A percentile compares a stretch with the other conserved stretches of the same genome.
Conservation (phyloP, 53 echinoderm and acorn worm genomes). For the Holothuria scabra region DNA sequence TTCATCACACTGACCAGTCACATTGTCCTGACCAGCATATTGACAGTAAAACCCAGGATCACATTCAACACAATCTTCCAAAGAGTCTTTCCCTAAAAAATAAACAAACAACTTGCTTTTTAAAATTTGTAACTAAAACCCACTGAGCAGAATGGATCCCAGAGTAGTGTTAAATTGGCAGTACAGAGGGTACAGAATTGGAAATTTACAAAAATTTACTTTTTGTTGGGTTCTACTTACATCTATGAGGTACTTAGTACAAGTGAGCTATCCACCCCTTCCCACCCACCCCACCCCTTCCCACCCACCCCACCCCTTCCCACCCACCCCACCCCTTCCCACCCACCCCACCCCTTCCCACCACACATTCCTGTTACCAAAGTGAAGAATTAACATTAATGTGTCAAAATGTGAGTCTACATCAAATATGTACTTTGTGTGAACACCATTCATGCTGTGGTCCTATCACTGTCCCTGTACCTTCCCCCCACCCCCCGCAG, state of each 20-base stretch:
- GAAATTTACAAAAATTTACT: neutral
- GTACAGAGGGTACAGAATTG: neutral
- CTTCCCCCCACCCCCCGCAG: too few species aligned
- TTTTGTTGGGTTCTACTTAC: neutral
- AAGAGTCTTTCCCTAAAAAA: conserved; percentile 75
- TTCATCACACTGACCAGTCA: conserved; percentile 75
- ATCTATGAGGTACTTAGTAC: too few species aligned
- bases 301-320: too few species aligned
- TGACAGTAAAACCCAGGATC: conserved; percentile 95
- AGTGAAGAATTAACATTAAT: too few species aligned
- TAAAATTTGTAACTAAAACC: neutral
- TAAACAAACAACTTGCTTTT: neutral
- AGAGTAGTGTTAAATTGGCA: neutral
- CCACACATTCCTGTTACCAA: too few species aligned
- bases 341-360: too few species aligned
- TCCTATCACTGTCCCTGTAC: too few species aligned
- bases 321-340: neutral
- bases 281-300: neutral
- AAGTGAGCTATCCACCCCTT: neutral
- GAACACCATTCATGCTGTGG: too few species aligned
- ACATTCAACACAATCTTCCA: conserved; percentile 77
- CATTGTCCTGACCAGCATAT: conserved; percentile 80
- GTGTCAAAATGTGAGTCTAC: too few species aligned
- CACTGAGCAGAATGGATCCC: neutral
- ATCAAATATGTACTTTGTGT: too few species aligned